Base-by-base conservation (phyloP, 2,888 invertebrate genomes). In the Lithophane socia region DNA sequence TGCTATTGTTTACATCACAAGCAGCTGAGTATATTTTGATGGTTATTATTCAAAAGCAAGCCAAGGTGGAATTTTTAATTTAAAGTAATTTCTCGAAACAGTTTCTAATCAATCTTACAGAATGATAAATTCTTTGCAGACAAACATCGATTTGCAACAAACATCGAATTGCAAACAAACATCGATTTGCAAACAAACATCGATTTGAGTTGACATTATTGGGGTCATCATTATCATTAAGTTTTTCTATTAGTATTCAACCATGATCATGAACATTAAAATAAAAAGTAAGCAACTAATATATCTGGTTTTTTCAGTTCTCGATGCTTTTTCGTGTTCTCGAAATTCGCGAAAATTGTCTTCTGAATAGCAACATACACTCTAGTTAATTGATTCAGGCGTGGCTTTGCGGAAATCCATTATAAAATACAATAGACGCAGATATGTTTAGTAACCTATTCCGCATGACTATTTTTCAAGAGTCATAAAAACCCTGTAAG, bases 231-330 rank as follows among this genome's bases (percentile, higher is more conserved):
- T n/a, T 68, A 18, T 49, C 47, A 72, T 60, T 47, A 21, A 42
- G 54, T 49, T 70, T 54, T 24, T 77, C 13, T 13, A 49, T 64
- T 56, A 37, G 9, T 42, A 67, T 67, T 58, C 10, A 18, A 29
- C 21, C 68, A 44, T 52, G 12, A 44, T 52, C 44, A 37, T 60
- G 29, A 60, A 79, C 69, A 70, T 79, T 58, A 13, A 58, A 44
- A 56, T 21, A 21, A 73, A 49, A 56, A 47, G 18, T 73, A 56
- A 47, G 18, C 54, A 21, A 7, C 18, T 7, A 49, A 21, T 18
- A 21, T 24, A 42, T 10, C 24, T 73, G 21, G 2, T 8, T n/a
- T 42, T 73, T 49, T 21, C 13, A 67, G 10, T 18, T 63, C 4
- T 56, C 37, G 24, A 54, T 47, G 21, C 4, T 47, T 47, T 8